Base-by-base conservation (phyloP, 2,113 vertebrate genomes). In the Panthera tigris region DNA sequence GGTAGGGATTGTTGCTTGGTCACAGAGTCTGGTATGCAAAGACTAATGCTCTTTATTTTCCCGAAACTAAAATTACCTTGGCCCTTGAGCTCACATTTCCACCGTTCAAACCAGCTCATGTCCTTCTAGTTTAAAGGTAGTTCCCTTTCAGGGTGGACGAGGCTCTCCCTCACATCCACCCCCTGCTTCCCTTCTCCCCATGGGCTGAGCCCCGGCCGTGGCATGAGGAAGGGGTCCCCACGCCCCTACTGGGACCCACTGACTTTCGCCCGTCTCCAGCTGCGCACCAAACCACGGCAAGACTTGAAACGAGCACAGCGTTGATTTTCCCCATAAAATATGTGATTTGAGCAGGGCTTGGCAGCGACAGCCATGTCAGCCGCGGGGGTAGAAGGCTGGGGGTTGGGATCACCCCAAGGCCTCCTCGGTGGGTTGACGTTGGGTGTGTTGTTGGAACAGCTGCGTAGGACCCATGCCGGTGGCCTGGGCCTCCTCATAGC, bases 21-120 rank as follows among this genome's bases (percentile, higher is more conserved):
- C 66, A 89, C 86, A 78, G 66, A 85, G 71, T 82, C 85, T 91
- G 41, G 88, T 92, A 39, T 84, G 76, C 76, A 80, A 83, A 91
- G 65, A 91, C 8, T 14, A 88, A 48, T 45, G 85, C 23, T 89
- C 25, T 89, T 94, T 93, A 83, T 93, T 94, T 95, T 96, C 94
- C 48, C 36, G 83, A 94, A 82, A 93, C 27, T 74, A 61, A 93
- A 92, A 79, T 95, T 71, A 80, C 66, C 65, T 97, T 81, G 85
- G 55, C 93, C 65, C 50, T 61, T 1, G 27, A 76, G 76, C 39
- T 39, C 39, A 39, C 39, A 39, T 39, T 39, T 39, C 39, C 39
- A 39, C 39, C 4, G 39, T n/a, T 61, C 41, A 48, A 68, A 48
- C 16, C 50, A 65, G 31, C 71, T 48, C 61, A 45, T 25, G 93